Evolutionary conservation across 2,888 invertebrate species (phyloP).

Genomic region (Lepidochrysops patricia): DNA sequence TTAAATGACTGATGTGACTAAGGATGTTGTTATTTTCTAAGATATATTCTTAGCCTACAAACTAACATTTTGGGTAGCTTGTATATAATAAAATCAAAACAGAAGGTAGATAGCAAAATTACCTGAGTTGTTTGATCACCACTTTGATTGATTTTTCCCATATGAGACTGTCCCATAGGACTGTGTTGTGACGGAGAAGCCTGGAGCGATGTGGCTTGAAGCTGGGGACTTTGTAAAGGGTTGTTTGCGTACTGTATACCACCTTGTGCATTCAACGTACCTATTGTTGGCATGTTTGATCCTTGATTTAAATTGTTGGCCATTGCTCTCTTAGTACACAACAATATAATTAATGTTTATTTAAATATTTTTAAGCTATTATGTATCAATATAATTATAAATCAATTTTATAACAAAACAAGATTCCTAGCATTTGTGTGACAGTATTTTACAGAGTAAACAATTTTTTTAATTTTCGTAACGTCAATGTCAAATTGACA

Average conservation of each 20-base stretch:
- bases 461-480: constrained; percentile 6
- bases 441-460: too few species aligned
- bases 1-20: too few species aligned
- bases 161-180: constrained; percentile 58
- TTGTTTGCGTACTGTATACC: constrained; percentile 58
- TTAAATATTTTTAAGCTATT: too few species aligned
- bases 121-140: constrained; percentile 55
- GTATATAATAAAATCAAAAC: neutral
- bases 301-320: constrained; percentile 43
- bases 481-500: neutral
- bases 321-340: constrained; percentile 26
- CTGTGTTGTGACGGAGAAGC: constrained; percentile 66
- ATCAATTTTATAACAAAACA: too few species aligned
- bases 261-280: constrained; percentile 44
- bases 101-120: neutral
- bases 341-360: neutral
- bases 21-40: too few species aligned
- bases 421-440: too few species aligned
- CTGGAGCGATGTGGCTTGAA: constrained; percentile 51
- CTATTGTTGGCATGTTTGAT: constrained; percentile 54
- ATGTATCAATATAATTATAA: too few species aligned
- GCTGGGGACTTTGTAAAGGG: constrained; percentile 55
- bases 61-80: too few species aligned
- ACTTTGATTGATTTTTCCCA: constrained; percentile 37
- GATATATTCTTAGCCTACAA: too few species aligned